A percentile compares a stretch with the other conserved stretches of the same genome.
Conservation (phyloP, 2,113 vertebrate genomes). For the Proterorhinus semilunaris region DNA sequence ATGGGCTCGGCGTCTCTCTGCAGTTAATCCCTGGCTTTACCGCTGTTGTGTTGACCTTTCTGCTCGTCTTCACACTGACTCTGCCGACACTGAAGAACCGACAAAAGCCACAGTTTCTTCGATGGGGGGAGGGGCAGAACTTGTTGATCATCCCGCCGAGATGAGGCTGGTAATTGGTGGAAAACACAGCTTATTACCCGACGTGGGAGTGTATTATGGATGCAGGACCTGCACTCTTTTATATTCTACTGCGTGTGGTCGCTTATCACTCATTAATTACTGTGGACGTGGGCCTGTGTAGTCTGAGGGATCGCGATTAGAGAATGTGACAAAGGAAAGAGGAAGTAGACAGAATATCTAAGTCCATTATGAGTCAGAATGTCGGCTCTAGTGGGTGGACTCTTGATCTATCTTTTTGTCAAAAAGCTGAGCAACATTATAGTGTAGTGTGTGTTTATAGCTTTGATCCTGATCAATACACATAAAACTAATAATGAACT, state of each 20-base stretch:
- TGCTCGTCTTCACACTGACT: not conserved
- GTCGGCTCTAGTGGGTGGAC: constrained; percentile 48
- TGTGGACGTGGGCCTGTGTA: constrained; percentile 20
- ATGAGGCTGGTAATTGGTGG: constrained; percentile 34
- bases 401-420: constrained; percentile 26
- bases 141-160: constrained; percentile 31
- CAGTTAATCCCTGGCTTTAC: constrained; percentile 12
- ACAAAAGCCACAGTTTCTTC: constrained; percentile 1
- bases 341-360: constrained; percentile 53
- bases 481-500: too few relatives aligned
- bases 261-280: constrained; percentile 48
- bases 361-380: constrained; percentile 14
- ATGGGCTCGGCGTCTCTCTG: not conserved
- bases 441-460: not conserved
- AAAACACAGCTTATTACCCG: constrained; percentile 14
- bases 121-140: constrained; percentile 21
- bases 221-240: constrained; percentile 34
- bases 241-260: constrained; percentile 32
- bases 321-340: constrained; percentile 36
- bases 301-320: constrained; percentile 10
- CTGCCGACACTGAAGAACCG: not conserved
- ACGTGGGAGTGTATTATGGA: constrained; percentile 8
- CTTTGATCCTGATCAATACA: constrained; percentile 33
- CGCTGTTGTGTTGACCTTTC: constrained; percentile 29
- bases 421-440: constrained; percentile 39